Evolutionary conservation across 2,888 invertebrate species (phyloP).

Genomic region (Lydus trimaculatus): DNA sequence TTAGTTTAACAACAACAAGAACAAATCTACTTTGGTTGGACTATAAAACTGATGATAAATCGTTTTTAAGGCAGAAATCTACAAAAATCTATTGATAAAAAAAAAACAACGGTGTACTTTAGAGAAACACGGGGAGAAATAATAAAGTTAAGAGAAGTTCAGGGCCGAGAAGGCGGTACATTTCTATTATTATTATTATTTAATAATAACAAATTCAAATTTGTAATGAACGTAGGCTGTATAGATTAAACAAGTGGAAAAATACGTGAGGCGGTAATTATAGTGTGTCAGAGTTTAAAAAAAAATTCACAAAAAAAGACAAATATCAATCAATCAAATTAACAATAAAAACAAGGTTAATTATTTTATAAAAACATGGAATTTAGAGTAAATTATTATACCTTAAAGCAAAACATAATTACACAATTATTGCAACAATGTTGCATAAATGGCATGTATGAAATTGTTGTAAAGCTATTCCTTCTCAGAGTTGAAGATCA

Average conservation of each 20-base stretch:
- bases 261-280: not conserved
- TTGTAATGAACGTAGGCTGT: not conserved
- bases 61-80: not conserved
- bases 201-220: not conserved
- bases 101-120: not conserved
- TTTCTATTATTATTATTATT: not conserved
- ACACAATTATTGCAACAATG: not conserved
- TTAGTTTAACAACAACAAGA: not conserved
- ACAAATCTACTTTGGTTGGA: not conserved
- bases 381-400: not conserved
- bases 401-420: not conserved
- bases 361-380: not conserved
- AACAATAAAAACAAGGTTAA: not conserved
- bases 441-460: conserved; percentile 1
- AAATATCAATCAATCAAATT: not conserved
- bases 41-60: not conserved
- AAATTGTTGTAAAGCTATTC: not conserved
- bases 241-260: not conserved
- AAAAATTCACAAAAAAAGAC: not conserved
- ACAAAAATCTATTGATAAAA: not conserved
- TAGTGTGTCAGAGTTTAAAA: not conserved
- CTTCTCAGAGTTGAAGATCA: not conserved
- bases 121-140: not conserved
- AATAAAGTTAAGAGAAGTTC: not conserved
- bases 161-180: not conserved